Conservation (phyloP, 2,888 invertebrate genomes). For the Synanthedon tipuliformis region DNA sequence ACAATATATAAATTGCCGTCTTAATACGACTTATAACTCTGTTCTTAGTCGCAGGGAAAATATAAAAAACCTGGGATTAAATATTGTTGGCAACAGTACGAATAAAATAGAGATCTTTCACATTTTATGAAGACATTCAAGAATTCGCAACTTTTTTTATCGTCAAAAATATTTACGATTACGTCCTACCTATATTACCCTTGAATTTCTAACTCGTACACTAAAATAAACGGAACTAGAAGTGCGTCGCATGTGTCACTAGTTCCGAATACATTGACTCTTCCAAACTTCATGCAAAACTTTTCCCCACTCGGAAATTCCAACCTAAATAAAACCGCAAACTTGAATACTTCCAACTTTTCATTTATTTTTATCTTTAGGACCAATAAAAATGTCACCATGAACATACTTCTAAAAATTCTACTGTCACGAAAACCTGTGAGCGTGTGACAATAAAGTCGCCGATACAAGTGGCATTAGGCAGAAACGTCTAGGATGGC, state of each 20-base stretch:
- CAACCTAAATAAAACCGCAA: slow-evolving; percentile 34
- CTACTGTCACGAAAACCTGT: slow-evolving; percentile 41
- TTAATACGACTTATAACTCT: too few species aligned
- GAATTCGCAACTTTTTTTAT: not conserved
- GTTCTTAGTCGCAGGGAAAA: too few species aligned
- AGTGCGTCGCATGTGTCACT: not conserved
- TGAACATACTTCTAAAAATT: slow-evolving; percentile 51
- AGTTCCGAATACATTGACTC: not conserved
- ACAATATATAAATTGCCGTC: too few species aligned
- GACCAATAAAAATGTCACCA: slow-evolving; percentile 57
- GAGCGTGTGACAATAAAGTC: slow-evolving; percentile 63
- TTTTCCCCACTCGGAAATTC: not conserved
- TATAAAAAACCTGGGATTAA: too few species aligned
- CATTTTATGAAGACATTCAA: not conserved
- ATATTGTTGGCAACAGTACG: slow-evolving; percentile 10
- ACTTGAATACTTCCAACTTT: slow-evolving; percentile 53
- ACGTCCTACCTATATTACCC: not conserved
- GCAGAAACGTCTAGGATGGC: slow-evolving; percentile 49
- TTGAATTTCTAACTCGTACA: too few species aligned
- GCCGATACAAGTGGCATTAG: slow-evolving; percentile 64
- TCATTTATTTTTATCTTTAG: slow-evolving; percentile 52
- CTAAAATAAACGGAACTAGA: too few species aligned
- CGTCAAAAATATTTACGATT: not conserved
- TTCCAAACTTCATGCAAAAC: not conserved
- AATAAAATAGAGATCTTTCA: too few species aligned